Percentiles rank a stretch among this genome's conserved stretches.
Conservation (phyloP, 2,888 invertebrate species). For the Leptinotarsa rubiginosa region DNA sequence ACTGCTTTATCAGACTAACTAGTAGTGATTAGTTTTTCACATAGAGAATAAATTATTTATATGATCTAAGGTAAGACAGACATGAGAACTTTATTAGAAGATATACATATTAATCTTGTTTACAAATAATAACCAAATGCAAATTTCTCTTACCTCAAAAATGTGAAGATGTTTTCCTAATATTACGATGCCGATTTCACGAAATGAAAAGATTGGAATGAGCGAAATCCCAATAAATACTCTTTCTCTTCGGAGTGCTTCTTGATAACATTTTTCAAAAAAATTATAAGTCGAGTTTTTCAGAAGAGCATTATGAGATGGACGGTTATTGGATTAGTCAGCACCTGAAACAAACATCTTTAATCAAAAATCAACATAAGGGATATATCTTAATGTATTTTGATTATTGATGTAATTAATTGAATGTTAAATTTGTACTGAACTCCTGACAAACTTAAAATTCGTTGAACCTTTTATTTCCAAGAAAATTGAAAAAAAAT, state of each 20-base stretch:
- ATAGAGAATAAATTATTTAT: too few relatives aligned
- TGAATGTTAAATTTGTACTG: too few relatives aligned
- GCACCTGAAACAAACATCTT: constrained; percentile 13
- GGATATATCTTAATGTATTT: background rate
- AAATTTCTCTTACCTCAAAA: constrained; percentile 26
- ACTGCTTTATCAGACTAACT: too few relatives aligned
- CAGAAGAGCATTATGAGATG: background rate
- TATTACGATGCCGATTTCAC: constrained; percentile 26
- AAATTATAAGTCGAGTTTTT: background rate
- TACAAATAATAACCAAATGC: constrained; percentile 2
- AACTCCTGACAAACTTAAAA: too few relatives aligned
- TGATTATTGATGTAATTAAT: too few relatives aligned
- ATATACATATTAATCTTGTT: too few relatives aligned
- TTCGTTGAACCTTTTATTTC: too few relatives aligned
- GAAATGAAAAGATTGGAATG: constrained; percentile 35
- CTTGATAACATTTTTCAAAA: constrained; percentile 35
- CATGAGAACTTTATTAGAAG: too few relatives aligned
- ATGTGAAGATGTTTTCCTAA: constrained; percentile 18
- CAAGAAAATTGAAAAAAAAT: too few relatives aligned
- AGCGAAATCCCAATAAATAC: constrained; percentile 36
- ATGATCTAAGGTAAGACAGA: too few relatives aligned
- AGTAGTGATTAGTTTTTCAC: too few relatives aligned
- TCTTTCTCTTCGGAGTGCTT: constrained; percentile 29
- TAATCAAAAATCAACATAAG: background rate
- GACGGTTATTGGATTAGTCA: background rate